Base-by-base conservation (phyloP, 2,113 vertebrate species). In the Sander lucioperca region DNA sequence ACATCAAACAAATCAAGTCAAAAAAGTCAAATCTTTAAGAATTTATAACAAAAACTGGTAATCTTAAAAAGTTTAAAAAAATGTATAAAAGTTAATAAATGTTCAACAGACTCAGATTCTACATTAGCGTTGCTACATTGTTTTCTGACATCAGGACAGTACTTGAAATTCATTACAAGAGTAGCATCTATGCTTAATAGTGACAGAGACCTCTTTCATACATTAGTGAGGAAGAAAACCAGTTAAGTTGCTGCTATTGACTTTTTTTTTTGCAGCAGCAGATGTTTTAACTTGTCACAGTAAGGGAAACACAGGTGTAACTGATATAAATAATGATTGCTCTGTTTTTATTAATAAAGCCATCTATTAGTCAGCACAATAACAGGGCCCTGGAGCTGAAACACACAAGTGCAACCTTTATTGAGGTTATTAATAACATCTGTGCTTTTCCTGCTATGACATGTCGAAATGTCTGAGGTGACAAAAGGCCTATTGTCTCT, bases 241-340 rank as follows among this genome's bases (percentile, higher is more conserved):
- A 14, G 19, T 50, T 13, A 27, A 2, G 54, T 13, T 45, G 61
- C 13, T 56, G 39, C 36, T 61, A 14, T 6, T 30, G n/a, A 19
- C 9, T 51, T 76, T 19, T 30, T 45, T 27, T 39, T 54, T 1
- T 25, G n/a, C n/a, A 25, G 21, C 50, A 33, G 36, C 9, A 68
- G 57, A 53, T 11, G 23, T 68, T 77, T 36, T 2, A 57, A 51
- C 13, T 33, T 45, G 50, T 72, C 51, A 64, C 18, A 57, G 21
- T 16, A 72, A 11, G n/a, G 39, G 21, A 84, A 69, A 67, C 61
- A 36, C 11, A 75, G 68, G 36, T 75, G 48, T 43, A 64, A 67
- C 45, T 66, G 27, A 90, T 64, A 67, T 47, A 54, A 73, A 74
- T 65, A 80, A 84, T 48, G 12, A 39, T 75, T 39, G 19, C 16